These are phyloP conservation scores for Lasiurus cinereus DNA, from an alignment of 2,113 vertebrate species.

Conservation along the genomic window DNA sequence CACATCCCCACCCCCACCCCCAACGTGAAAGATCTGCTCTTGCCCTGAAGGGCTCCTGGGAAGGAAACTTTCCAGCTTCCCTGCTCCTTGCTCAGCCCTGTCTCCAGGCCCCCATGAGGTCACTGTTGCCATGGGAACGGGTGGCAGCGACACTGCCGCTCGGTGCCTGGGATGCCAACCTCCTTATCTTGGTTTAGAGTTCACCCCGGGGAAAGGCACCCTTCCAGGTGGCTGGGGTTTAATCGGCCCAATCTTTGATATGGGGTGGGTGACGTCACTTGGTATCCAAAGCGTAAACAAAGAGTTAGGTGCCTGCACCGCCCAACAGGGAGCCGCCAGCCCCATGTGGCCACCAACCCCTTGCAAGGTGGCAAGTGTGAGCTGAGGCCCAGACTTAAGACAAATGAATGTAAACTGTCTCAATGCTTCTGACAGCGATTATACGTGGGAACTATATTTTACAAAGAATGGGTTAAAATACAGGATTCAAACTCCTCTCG, in stretches of 20 bases:
- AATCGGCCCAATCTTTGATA: not conserved
- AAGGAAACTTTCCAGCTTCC: not conserved
- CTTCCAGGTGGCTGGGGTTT: not conserved
- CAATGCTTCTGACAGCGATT: not conserved
- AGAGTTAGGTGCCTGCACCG: accelerated
- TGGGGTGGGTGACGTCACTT: not conserved
- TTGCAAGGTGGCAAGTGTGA: not conserved
- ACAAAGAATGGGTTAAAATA: not conserved
- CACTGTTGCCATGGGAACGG: not conserved
- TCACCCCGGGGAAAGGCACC: not conserved
- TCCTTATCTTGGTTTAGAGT: not conserved
- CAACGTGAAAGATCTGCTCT: not conserved
- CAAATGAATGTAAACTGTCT: not conserved
- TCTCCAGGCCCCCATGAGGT: not conserved
- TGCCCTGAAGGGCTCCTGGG: accelerated
- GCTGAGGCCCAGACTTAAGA: not conserved
- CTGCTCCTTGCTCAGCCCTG: slow-evolving; percentile 25
- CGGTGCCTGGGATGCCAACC: not conserved
- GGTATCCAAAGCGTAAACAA: not conserved
- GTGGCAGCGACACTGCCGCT: not conserved
- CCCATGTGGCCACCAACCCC: not conserved
- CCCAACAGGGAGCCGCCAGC: not conserved
- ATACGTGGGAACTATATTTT: not conserved
- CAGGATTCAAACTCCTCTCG: not conserved
- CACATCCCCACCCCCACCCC: not conserved